These are phyloP conservation scores for Phymorhynchus buccinoides DNA, from an alignment of 1,140 invertebrate species.

Conservation along the genomic window DNA sequence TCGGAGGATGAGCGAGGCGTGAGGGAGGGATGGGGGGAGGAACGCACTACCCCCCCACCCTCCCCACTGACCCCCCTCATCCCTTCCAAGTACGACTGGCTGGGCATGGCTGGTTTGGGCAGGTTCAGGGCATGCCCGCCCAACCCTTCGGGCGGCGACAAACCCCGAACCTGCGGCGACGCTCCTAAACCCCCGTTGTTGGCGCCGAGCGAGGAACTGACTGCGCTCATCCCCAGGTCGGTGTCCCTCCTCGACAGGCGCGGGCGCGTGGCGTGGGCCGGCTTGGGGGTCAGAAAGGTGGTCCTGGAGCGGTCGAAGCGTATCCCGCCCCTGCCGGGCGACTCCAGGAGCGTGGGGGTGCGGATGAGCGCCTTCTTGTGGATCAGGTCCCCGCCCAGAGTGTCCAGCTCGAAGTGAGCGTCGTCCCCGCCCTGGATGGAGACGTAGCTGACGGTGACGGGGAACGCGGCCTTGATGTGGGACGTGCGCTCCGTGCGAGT, in stretches of 20 bases:
- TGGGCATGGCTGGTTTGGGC: constrained; percentile 54
- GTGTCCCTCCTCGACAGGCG: constrained; percentile 43
- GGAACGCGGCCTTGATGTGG: constrained; percentile 46
- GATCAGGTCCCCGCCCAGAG: constrained; percentile 12
- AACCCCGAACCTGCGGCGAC: background rate
- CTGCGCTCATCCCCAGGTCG: background rate
- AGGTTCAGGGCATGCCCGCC: constrained; percentile 3
- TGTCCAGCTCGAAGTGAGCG: constrained; percentile 22
- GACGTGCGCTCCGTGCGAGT: constrained; percentile 1
- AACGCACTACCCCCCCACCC: background rate
- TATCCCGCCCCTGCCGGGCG: background rate
- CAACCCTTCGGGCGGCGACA: background rate
- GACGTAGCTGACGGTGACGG: constrained; percentile 55
- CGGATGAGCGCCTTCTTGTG: constrained; percentile 33
- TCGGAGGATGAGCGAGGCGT: constrained; percentile 12
- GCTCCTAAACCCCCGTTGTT: background rate
- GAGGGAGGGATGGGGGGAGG: constrained; percentile 3
- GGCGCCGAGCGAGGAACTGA: background rate
- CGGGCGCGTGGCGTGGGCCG: constrained; percentile 50
- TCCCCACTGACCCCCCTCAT: constrained; percentile 12
- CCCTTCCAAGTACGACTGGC: constrained; percentile 55
- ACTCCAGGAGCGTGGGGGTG: constrained; percentile 30
- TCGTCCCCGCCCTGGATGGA: constrained; percentile 54
- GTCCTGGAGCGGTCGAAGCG: constrained; percentile 41
- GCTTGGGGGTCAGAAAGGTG: constrained; percentile 48